Evolutionary conservation across 1,140 invertebrate genomes (phyloP), one percentile per base, ranked within the genome.

Genomic region (Drosophila leontia): DNA sequence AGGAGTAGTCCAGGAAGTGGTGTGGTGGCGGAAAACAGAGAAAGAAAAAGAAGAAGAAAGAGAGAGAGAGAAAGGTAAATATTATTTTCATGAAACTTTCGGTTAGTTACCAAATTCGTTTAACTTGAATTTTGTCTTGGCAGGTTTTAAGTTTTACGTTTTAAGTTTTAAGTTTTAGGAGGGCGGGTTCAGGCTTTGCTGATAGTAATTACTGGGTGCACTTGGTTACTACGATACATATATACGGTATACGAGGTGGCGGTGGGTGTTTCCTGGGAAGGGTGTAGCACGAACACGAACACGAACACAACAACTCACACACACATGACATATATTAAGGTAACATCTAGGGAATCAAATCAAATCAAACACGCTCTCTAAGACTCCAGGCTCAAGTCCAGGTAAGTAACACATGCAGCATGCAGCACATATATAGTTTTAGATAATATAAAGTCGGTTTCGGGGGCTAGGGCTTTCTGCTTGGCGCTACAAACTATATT

Each of bases 151-250:
- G 51, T 55, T 37, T 48, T 48, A 29, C 47, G 77, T 41, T 39
- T 55, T 29, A 29, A 29, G 26, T 29, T 29, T 29, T 19, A 45
- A 45, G 35, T 37, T 37, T 13, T 17, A 51, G 32, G 48, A 51
- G 48, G 48, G 48, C 47, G 23, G 29, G 48, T 55, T 58, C 56
- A 39, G 47, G 75, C 68, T 50, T 75, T 74, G 72, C 60, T 74
- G 35, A 60, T 51, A 70, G 37, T 71, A 75, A 79, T 69, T 85
- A 85, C 78, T 67, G 82, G 82, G 82, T 85, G 82, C 82, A 85
- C 72, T 85, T 81, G 60, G 57, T 80, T 83, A 76, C 76, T 59
- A 68, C 53, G 47, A 37, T 64, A 81, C 60, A 74, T 45, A 45
- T 48, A 48, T 48, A 26, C 55, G 47, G 39, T 62, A 76, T 74